Conservation (phyloP, 2,113 vertebrate species). For the Eolophus roseicapilla region DNA sequence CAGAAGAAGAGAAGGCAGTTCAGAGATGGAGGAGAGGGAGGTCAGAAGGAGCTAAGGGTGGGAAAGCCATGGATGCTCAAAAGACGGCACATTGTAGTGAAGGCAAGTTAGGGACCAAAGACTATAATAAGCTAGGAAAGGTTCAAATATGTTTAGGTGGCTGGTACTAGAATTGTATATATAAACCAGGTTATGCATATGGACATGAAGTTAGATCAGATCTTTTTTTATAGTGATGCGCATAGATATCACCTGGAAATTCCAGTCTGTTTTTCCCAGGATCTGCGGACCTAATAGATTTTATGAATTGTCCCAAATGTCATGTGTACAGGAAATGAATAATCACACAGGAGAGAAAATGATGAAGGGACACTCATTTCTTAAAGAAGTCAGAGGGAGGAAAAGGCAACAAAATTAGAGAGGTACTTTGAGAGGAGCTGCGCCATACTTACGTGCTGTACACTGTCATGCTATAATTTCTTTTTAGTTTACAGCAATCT, state of each 20-base stretch:
- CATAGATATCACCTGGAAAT: not conserved
- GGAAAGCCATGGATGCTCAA: not conserved
- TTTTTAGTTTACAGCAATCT: not conserved
- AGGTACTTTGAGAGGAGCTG: not conserved
- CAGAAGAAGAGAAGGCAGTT: not conserved
- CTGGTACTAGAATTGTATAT: not conserved
- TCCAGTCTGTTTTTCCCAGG: not conserved
- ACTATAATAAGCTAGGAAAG: not conserved
- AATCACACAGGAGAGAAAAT: not conserved
- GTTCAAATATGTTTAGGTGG: not conserved
- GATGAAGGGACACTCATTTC: not conserved
- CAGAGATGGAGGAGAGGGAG: not conserved
- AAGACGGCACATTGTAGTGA: not conserved
- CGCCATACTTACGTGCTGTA: not conserved
- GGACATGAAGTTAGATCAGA: not conserved
- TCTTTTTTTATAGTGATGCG: not conserved
- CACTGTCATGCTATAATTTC: not conserved
- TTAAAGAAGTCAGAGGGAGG: not conserved
- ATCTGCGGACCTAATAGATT: not conserved
- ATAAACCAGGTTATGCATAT: not conserved
- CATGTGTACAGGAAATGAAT: not conserved
- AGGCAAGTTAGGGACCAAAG: not conserved
- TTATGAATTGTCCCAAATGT: not conserved
- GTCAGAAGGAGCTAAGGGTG: not conserved
- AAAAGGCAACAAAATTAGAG: not conserved